These are phyloP conservation scores for Plagodis dolabraria DNA, from an alignment of 2,888 invertebrate species.

Conservation along the genomic window DNA sequence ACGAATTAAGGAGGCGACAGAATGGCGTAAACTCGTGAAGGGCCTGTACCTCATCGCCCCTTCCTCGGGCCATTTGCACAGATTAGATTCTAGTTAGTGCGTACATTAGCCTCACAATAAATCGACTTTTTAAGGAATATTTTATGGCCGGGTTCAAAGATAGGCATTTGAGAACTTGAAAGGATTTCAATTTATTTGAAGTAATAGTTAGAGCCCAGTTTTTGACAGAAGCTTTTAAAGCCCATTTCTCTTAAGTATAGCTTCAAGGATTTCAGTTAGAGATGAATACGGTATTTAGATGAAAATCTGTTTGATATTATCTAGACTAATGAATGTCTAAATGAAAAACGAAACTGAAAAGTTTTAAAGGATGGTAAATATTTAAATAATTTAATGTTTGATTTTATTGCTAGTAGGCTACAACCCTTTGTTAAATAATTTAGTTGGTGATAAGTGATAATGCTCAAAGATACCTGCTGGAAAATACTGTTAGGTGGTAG, in stretches of 20 bases:
- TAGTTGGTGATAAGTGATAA: too few species aligned
- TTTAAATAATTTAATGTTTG: too few species aligned
- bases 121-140: conserved; percentile 1
- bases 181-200: conserved; percentile 24
- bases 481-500: too few species aligned
- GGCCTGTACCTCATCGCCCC: not conserved
- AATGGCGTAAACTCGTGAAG: conserved; percentile 11
- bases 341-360: too few species aligned
- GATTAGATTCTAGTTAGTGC: conserved; percentile 7
- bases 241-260: conserved; percentile 9
- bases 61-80: conserved; percentile 3
- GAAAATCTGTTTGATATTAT: not conserved
- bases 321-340: too few species aligned
- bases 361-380: too few species aligned
- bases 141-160: conserved; percentile 7
- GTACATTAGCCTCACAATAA: conserved; percentile 5
- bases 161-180: conserved; percentile 10
- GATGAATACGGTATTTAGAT: not conserved
- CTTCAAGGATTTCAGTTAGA: conserved; percentile 11
- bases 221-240: conserved; percentile 4
- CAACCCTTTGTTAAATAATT: too few species aligned
- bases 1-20: conserved; percentile 16
- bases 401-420: too few species aligned
- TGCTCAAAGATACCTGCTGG: too few species aligned
- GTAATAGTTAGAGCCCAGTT: conserved; percentile 12